Base-by-base conservation (phyloP, 2,797 vertebrate genomes). In the Natrix natrix region DNA sequence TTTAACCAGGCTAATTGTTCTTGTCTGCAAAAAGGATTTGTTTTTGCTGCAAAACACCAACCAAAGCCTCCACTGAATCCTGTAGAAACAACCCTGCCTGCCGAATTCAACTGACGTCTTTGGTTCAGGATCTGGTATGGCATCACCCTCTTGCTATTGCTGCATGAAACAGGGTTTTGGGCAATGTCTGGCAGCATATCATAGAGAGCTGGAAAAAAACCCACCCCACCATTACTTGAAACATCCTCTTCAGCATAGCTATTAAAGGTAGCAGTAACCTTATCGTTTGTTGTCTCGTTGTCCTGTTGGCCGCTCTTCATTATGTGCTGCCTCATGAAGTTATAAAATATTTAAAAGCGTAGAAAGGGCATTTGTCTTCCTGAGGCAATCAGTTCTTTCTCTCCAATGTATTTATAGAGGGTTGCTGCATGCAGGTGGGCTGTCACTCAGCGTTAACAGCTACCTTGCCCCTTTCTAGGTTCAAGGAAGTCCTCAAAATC, bases 321-420 rank as follows among this genome's bases (percentile, higher is more conserved):
- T 22, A 32, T 91, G 43, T 87, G 22, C 48, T 87, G 83, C 26
- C 14, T 91, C 48, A 54, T 54, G 14, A 32, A 63, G 83, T 28
- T 63, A 91, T 91, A 22, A 54, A 91, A 87, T 91, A 91, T 91
- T 91, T 63, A 87, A 91, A 91, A 63, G 83, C 59, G 87, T 55
- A 54, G 52, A 55, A 91, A 86, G 59, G 52, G 16, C 48, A 87
- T 87, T 91, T 87, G 54, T 91, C 59, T 91, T 22, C 91, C 28
- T 24, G 83, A 37, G 43, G 32, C 59, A 61, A 61, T 87, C 78
- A 63, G 83, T 87, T 86, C 59, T 54, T 54, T 48, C 37, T 91
- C 69, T 86, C 48, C 55, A 55, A 91, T 91, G 17, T 32, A 59
- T 52, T 63, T 61, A 57, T 60, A 87, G 83, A 86, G 32, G 61